Percentiles rank a stretch among this genome's conserved stretches.
phyloP scores from a whole-genome alignment of 2,888 invertebrate genomes.

The Blastobasis adustella region DNA sequence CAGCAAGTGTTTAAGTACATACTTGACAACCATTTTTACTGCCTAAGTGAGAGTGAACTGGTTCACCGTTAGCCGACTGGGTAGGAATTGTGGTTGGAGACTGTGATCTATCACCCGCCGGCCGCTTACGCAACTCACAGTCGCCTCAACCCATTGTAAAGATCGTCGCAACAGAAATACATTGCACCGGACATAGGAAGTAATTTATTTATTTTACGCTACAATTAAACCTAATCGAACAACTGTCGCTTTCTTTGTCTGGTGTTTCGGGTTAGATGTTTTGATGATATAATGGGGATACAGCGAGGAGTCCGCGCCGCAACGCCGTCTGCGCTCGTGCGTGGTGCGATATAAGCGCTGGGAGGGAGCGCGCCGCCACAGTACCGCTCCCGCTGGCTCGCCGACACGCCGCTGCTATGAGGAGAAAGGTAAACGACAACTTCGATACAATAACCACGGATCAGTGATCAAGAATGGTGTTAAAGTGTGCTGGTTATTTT shows the following conservation, averaged over 20 bases:
- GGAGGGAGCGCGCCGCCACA: slow-evolving; percentile 46
- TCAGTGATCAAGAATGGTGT: background rate
- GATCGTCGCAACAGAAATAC: slow-evolving; percentile 15
- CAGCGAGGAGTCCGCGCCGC: slow-evolving; percentile 16
- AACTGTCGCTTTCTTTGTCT: background rate
- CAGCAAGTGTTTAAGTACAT: no score
- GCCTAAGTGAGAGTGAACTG: no score
- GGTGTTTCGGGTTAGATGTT: background rate
- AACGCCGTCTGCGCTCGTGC: slow-evolving; percentile 25
- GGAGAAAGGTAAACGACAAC: slow-evolving; percentile 47
- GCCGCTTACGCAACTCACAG: slow-evolving; percentile 25
- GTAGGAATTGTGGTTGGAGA: background rate
- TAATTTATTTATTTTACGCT: slow-evolving; percentile 26
- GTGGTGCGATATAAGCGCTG: slow-evolving; percentile 46
- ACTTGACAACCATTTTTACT: no score
- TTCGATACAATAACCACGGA: no score
- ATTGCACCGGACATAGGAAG: slow-evolving; percentile 26
- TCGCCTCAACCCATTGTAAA: slow-evolving; percentile 19
- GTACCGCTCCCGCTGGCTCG: slow-evolving; percentile 49
- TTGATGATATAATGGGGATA: slow-evolving; percentile 40
- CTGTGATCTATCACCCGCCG: slow-evolving; percentile 19
- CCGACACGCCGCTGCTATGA: slow-evolving; percentile 48
- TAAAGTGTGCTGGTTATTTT: slow-evolving; percentile 20
- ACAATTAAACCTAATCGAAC: slow-evolving; percentile 15
- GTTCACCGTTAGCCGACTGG: no score